Percentiles rank a stretch among this genome's conserved stretches.
Evolutionary conservation across 2,113 vertebrate genomes (phyloP).

Genomic region (Myotis davidii): DNA sequence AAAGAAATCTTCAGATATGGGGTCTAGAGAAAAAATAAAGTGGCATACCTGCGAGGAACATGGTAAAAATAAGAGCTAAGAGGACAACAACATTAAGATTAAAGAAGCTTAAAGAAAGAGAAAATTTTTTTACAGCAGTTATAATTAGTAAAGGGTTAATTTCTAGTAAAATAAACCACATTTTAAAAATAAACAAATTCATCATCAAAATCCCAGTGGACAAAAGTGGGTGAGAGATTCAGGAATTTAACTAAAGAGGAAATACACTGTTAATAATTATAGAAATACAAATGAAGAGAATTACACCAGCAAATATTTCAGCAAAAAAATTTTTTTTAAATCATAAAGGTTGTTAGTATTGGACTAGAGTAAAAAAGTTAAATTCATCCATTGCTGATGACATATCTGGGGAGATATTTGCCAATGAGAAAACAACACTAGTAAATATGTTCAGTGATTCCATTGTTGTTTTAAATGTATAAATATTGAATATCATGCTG

Average conservation of each 20-base stretch:
- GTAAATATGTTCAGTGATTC: not conserved
- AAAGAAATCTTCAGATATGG: not conserved
- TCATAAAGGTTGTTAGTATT: not conserved
- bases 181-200: not conserved
- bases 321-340: not conserved
- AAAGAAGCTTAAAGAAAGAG: not conserved
- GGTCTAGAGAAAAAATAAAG: not conserved
- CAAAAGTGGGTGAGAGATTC: not conserved
- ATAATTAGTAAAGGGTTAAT: not conserved
- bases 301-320: not conserved
- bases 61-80: not conserved
- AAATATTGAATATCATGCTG: not conserved
- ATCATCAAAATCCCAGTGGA: not conserved
- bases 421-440: not conserved
- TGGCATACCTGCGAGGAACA: not conserved
- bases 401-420: not conserved
- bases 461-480: not conserved
- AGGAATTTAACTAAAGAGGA: slow-evolving; percentile 1
- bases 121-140: not conserved
- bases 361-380: not conserved
- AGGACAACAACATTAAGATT: not conserved
- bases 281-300: not conserved
- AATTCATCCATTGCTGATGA: not conserved
- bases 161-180: not conserved
- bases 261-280: not conserved